Percentiles rank a stretch among this genome's conserved stretches.
Conservation (phyloP, 2,888 invertebrate genomes). For the Drosophila cognata region DNA sequence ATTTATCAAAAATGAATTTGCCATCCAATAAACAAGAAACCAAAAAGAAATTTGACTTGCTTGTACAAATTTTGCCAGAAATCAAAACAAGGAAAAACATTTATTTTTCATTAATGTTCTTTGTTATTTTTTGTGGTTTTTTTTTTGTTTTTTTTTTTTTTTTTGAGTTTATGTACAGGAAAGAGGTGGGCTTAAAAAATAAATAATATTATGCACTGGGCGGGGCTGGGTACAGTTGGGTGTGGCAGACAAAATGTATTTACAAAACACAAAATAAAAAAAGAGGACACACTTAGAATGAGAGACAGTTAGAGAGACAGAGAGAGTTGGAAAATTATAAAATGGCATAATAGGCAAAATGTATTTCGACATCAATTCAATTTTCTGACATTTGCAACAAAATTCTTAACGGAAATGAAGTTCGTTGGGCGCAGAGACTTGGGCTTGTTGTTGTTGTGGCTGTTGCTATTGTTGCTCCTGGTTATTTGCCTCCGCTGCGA, state of each 20-base stretch:
- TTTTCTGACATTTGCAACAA: constrained; percentile 81
- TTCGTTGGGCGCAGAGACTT: constrained; percentile 49
- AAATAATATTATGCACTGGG: constrained; percentile 45
- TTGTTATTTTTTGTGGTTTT: constrained; percentile 7
- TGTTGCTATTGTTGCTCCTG: constrained; percentile 29
- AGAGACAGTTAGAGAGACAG: constrained; percentile 18
- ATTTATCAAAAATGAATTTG: constrained; percentile 41
- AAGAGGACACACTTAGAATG: constrained; percentile 10
- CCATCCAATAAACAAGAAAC: constrained; percentile 66
- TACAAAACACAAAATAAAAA: constrained; percentile 34
- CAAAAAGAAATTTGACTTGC: constrained; percentile 47
- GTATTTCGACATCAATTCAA: constrained; percentile 81
- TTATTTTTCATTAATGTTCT: constrained; percentile 33
- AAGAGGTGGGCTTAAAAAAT: constrained; percentile 34
- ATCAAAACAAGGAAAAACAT: constrained; percentile 31
- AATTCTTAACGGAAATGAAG: constrained; percentile 84
- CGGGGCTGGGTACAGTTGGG: not conserved
- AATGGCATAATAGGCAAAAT: constrained; percentile 84
- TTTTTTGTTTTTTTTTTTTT: not conserved
- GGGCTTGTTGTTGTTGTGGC: constrained; percentile 13
- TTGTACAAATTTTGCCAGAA: constrained; percentile 57
- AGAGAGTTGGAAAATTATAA: constrained; percentile 65
- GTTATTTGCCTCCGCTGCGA: constrained; percentile 43
- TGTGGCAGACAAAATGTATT: constrained; percentile 43
- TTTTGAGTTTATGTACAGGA: constrained; percentile 50